phyloP scores from a whole-genome alignment of 1,140 invertebrate genomes.

The Cydia splendana region DNA sequence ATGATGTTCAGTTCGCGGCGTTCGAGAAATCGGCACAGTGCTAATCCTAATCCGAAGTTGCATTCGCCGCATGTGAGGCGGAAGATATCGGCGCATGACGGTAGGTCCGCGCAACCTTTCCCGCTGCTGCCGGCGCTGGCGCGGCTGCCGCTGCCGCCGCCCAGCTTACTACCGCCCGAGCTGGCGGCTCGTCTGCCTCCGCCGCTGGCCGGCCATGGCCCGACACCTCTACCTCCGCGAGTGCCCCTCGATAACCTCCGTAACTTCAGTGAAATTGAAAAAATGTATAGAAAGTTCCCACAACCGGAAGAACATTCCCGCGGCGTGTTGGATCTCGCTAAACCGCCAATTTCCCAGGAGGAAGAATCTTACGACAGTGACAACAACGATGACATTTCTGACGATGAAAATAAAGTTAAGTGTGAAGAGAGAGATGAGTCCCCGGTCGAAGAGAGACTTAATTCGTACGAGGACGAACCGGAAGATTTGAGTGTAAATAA shows the following conservation, averaged over 20 bases:
- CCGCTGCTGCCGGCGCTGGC: slow-evolving; percentile 84
- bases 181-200: slow-evolving; percentile 81
- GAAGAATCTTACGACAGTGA: slow-evolving; percentile 69
- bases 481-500: slow-evolving; percentile 85
- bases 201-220: slow-evolving; percentile 81
- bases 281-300: slow-evolving; percentile 76
- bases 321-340: slow-evolving; percentile 64
- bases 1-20: slow-evolving; percentile 90
- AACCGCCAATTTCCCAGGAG: slow-evolving; percentile 49
- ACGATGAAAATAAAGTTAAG: slow-evolving; percentile 72
- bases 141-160: slow-evolving; percentile 70
- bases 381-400: slow-evolving; percentile 64
- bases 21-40: slow-evolving; percentile 90
- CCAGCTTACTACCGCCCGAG: slow-evolving; percentile 71
- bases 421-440: slow-evolving; percentile 46
- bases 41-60: slow-evolving; percentile 98
- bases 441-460: slow-evolving; percentile 55
- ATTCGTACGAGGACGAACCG: slow-evolving; percentile 79
- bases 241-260: slow-evolving; percentile 80
- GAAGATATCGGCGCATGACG: slow-evolving; percentile 96
- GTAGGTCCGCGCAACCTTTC: slow-evolving; percentile 92
- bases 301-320: slow-evolving; percentile 61
- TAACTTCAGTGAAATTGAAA: slow-evolving; percentile 79
- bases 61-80: slow-evolving; percentile 96
- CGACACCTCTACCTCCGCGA: slow-evolving; percentile 80